Conservation (phyloP, 2,797 vertebrate genomes). For the Pantherophis vulpinus region DNA sequence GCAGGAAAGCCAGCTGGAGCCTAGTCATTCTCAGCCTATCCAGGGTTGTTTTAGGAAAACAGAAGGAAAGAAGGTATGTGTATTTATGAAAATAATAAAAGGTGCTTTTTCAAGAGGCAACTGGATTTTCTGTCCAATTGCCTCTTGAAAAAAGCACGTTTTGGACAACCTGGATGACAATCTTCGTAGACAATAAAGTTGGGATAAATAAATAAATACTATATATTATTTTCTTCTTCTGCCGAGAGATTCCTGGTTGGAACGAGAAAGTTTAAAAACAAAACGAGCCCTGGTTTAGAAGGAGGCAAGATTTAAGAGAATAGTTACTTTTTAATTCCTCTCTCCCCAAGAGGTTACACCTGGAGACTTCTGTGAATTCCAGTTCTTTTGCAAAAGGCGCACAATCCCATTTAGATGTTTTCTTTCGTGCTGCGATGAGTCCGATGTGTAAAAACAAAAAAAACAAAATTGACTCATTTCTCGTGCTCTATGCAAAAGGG, state of each 20-base stretch:
- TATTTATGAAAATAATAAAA: too few species aligned
- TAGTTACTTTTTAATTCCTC: neutral
- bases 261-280: neutral
- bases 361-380: neutral
- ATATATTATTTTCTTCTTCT: too few species aligned
- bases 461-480: fast-evolving
- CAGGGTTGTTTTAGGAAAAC: neutral
- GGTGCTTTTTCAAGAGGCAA: too few species aligned
- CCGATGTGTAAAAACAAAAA: neutral
- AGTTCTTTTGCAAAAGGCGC: too few species aligned
- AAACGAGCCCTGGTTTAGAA: neutral
- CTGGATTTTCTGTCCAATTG: too few species aligned
- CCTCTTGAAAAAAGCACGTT: too few species aligned
- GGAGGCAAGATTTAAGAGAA: neutral
- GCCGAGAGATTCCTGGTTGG: too few species aligned
- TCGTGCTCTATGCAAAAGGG: fast-evolving
- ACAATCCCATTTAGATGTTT: too few species aligned
- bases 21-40: neutral
- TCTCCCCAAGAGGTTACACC: neutral
- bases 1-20: neutral
- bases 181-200: too few species aligned
- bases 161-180: too few species aligned
- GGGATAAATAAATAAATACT: too few species aligned
- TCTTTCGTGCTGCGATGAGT: neutral
- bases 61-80: neutral